phyloP scores from a whole-genome alignment of 1,140 invertebrate genomes.

The Mesaphorura yosii region DNA sequence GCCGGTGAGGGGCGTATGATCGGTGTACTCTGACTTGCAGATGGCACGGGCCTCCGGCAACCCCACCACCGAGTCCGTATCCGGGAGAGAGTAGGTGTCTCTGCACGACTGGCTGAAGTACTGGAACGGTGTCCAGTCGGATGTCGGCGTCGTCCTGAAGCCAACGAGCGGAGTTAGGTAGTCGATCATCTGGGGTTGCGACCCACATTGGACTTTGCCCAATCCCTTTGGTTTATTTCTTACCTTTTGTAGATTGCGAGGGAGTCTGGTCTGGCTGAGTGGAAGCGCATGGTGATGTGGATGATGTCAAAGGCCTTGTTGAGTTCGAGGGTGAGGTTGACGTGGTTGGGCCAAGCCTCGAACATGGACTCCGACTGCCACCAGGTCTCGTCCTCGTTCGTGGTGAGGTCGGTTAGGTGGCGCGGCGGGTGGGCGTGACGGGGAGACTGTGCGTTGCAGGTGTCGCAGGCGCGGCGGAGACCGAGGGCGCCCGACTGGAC shows the following conservation, averaged over 20 bases:
- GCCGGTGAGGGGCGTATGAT: slow-evolving; percentile 90
- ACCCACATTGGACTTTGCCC: slow-evolving; percentile 56
- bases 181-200: no score
- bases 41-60: slow-evolving; percentile 72
- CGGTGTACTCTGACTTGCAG: slow-evolving; percentile 92
- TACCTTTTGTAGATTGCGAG: slow-evolving; percentile 94
- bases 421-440: slow-evolving; percentile 53
- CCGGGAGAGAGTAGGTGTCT: slow-evolving; percentile 73
- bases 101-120: slow-evolving; percentile 87
- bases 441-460: slow-evolving; percentile 44
- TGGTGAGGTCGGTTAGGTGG: slow-evolving; percentile 84
- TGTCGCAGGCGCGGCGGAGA: slow-evolving; percentile 48
- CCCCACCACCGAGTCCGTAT: slow-evolving; percentile 53
- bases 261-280: slow-evolving; percentile 89
- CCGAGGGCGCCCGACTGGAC: slow-evolving; percentile 62
- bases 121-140: slow-evolving; percentile 94
- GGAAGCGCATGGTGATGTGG: slow-evolving; percentile 83
- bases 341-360: slow-evolving; percentile 74
- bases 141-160: no score
- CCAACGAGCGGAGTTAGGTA: no score
- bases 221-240: no score
- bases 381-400: slow-evolving; percentile 82
- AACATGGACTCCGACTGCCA: slow-evolving; percentile 98
- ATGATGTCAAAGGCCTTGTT: slow-evolving; percentile 97
- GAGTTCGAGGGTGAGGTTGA: slow-evolving; percentile 82